A percentile compares a stretch with the other conserved stretches of the same genome.
Conservation (phyloP, 2,888 invertebrate genomes). For the Theretra japonica region DNA sequence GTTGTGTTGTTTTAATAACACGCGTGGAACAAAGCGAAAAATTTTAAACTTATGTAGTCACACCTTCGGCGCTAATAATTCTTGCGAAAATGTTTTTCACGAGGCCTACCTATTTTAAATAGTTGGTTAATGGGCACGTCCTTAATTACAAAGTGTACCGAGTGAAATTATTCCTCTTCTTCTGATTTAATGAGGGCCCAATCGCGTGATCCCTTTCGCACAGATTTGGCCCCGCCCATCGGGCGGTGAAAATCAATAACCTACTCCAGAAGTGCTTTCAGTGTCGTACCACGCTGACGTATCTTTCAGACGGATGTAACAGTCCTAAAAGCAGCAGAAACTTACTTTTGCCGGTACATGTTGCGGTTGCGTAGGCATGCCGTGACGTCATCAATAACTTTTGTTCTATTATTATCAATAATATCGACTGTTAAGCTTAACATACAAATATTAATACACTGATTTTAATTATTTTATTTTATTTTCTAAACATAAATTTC, state of each 20-base stretch:
- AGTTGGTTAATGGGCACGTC: constrained; percentile 83
- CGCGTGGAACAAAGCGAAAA: constrained; percentile 40
- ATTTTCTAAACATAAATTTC: too few relatives aligned
- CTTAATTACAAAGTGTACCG: constrained; percentile 80
- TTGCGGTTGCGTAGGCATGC: neutral
- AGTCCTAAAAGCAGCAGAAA: constrained; percentile 8
- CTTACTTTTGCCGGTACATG: constrained; percentile 9
- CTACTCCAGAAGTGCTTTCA: constrained; percentile 82
- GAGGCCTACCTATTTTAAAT: constrained; percentile 80
- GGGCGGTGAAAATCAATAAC: constrained; percentile 84
- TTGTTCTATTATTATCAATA: neutral
- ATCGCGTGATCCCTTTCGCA: constrained; percentile 83
- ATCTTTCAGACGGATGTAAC: constrained; percentile 49
- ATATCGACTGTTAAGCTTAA: neutral
- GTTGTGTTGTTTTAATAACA: neutral
- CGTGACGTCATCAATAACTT: neutral
- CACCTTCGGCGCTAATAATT: constrained; percentile 67
- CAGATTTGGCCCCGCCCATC: constrained; percentile 80
- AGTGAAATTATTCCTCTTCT: constrained; percentile 76
- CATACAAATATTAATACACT: neutral
- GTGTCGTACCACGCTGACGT: constrained; percentile 79
- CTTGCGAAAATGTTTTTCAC: constrained; percentile 74
- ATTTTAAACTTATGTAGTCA: constrained; percentile 56
- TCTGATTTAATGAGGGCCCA: constrained; percentile 80
- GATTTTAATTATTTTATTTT: too few relatives aligned